Evolutionary conservation across 2,797 vertebrate genomes (phyloP).

Genomic region (Microhierax caerulescens): DNA sequence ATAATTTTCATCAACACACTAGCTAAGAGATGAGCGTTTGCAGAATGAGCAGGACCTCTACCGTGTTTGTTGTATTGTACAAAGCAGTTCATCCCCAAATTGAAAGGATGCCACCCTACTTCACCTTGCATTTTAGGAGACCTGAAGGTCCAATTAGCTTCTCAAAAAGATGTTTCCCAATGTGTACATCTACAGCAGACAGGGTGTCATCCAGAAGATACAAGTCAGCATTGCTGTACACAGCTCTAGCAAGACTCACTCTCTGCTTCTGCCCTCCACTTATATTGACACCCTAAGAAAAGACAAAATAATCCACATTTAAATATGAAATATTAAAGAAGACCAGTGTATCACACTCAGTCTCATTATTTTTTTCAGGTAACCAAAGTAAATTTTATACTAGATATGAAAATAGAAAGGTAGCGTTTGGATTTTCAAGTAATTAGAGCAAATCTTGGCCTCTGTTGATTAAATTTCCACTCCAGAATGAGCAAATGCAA

Average conservation of each 20-base stretch:
- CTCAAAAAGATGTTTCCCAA: constrained; percentile 68
- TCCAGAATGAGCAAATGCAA: background rate
- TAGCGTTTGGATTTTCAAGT: background rate
- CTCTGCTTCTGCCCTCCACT: constrained; percentile 68
- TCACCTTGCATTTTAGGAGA: constrained; percentile 63
- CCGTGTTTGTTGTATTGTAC: background rate
- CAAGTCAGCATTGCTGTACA: constrained; percentile 47
- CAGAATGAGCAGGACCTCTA: background rate
- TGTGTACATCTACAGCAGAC: constrained; percentile 58
- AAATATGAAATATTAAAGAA: background rate
- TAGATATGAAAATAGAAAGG: background rate
- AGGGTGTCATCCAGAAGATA: constrained; percentile 59
- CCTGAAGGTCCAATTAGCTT: constrained; percentile 49
- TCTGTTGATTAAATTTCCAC: background rate
- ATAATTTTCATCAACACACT: background rate
- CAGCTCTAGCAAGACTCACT: constrained; percentile 62
- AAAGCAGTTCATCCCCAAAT: background rate
- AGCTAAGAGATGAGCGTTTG: background rate
- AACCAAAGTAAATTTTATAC: background rate
- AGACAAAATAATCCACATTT: background rate
- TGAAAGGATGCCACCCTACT: background rate
- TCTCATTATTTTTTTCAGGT: background rate
- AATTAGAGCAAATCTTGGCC: background rate
- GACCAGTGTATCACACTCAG: background rate
- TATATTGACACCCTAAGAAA: constrained; percentile 49